Conservation (phyloP, 2,888 invertebrate genomes). For the Adineta ricciae region DNA sequence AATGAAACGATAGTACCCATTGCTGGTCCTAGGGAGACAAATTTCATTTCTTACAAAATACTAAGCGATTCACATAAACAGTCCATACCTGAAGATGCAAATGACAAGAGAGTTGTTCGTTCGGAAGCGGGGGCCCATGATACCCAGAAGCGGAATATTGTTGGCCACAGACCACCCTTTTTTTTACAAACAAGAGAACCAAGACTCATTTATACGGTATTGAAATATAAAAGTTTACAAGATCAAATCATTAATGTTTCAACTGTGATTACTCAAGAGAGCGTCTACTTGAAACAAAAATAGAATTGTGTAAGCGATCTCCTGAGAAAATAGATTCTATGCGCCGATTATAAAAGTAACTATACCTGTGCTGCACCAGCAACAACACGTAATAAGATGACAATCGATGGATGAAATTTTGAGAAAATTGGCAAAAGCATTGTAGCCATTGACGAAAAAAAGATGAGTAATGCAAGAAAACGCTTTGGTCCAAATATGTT, state of each 20-base stretch:
- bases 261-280: no score
- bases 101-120: not conserved
- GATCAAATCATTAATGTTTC: no score
- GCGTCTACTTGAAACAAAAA: not conserved
- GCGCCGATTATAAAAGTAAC: no score
- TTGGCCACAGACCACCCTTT: slow-evolving; percentile 9
- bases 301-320: not conserved
- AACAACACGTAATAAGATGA: not conserved
- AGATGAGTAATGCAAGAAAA: not conserved
- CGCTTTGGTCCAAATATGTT: not conserved
- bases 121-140: not conserved
- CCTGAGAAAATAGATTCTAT: no score
- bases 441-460: not conserved
- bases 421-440: not conserved
- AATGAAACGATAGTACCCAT: not conserved
- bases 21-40: not conserved
- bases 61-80: not conserved
- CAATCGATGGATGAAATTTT: not conserved
- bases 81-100: not conserved
- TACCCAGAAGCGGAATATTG: not conserved
- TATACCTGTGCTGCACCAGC: not conserved
- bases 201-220: no score
- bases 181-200: no score
- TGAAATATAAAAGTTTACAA: no score
- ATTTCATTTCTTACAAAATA: not conserved